phyloP scores from a whole-genome alignment of 2,113 vertebrate genomes.

The Murina feae region DNA sequence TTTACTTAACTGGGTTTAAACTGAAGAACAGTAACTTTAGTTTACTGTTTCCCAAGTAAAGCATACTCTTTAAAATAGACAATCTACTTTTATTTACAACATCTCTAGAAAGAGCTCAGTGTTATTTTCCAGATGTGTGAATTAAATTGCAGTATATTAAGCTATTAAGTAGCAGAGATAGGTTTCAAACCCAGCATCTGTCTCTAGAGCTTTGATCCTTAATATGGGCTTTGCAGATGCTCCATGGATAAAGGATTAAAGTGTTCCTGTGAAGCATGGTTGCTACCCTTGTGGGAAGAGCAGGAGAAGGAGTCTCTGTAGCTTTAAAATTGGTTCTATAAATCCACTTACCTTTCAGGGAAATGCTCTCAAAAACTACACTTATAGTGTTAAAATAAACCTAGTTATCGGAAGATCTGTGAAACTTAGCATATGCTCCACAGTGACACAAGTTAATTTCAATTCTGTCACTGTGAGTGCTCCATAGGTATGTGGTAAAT shows the following conservation, averaged over 20 bases:
- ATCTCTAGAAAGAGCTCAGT: background rate
- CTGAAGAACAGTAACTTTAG: background rate
- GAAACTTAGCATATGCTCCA: conserved; percentile 13
- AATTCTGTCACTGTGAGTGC: conserved; percentile 51
- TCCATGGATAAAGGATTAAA: background rate
- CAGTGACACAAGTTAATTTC: conserved; percentile 47
- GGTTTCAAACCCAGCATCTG: background rate
- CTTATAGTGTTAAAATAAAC: conserved; percentile 39
- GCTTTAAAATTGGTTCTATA: background rate
- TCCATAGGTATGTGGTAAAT: conserved; percentile 64
- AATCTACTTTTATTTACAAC: background rate
- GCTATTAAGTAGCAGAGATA: background rate
- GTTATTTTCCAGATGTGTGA: background rate
- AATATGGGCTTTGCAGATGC: background rate
- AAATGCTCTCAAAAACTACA: background rate
- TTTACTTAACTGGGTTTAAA: background rate
- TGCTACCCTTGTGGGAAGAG: background rate
- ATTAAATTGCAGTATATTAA: background rate
- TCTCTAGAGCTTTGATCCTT: background rate
- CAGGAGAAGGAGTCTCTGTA: background rate
- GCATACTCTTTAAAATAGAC: background rate
- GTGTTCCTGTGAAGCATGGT: background rate
- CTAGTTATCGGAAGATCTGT: conserved; percentile 43
- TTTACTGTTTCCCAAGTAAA: background rate
- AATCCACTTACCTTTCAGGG: background rate